phyloP scores from a whole-genome alignment of 53 echinoderm and acorn worm genomes.

The Holothuria scabra region DNA sequence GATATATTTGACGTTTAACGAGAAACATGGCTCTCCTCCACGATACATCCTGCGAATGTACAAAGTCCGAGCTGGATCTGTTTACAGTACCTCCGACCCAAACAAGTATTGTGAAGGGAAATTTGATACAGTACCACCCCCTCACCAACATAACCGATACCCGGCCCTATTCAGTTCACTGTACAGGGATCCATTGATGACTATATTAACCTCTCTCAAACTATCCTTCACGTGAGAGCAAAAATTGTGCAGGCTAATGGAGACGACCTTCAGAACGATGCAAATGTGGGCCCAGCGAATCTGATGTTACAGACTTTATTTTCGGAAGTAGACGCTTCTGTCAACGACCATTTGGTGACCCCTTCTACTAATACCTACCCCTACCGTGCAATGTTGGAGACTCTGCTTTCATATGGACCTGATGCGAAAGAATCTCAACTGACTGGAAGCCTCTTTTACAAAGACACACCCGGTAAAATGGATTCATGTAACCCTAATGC shows the following conservation, averaged over 20 bases:
- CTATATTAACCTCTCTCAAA: too few species aligned
- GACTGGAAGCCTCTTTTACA: slow-evolving; percentile 57
- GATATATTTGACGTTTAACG: too few species aligned
- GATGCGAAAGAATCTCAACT: slow-evolving; percentile 68
- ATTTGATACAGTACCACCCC: too few species aligned
- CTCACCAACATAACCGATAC: too few species aligned
- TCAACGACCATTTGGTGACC: slow-evolving; percentile 63
- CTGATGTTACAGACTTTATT: slow-evolving; percentile 64
- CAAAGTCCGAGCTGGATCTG: too few species aligned
- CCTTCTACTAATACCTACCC: slow-evolving; percentile 62
- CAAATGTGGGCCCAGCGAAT: slow-evolving; percentile 59
- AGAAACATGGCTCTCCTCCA: too few species aligned
- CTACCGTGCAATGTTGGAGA: slow-evolving; percentile 67
- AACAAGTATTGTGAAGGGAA: too few species aligned
- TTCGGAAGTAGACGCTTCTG: slow-evolving; percentile 64
- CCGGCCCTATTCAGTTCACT: slow-evolving; percentile 48
- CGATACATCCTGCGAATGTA: too few species aligned
- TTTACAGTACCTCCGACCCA: too few species aligned
- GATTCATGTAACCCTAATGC: background rate
- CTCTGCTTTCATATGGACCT: slow-evolving; percentile 54
- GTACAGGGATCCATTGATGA: too few species aligned
- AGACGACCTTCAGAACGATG: slow-evolving; percentile 41
- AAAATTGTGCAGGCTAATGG: slow-evolving; percentile 57
- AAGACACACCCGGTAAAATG: slow-evolving; percentile 51
- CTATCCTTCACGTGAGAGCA: slow-evolving; percentile 48